phyloP scores from a whole-genome alignment of 2,113 vertebrate genomes.

The Odontophorus gujanensis region DNA sequence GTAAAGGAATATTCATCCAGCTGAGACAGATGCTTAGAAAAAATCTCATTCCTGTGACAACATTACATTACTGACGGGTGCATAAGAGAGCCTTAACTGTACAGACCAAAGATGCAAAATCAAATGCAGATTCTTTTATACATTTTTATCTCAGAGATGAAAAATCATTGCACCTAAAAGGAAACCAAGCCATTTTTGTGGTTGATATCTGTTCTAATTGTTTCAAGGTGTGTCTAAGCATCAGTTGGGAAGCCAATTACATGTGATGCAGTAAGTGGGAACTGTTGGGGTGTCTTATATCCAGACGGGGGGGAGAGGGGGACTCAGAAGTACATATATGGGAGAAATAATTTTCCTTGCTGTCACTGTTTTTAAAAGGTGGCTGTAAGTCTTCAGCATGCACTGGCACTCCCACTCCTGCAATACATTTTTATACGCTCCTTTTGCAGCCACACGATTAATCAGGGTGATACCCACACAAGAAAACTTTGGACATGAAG shows the following conservation, averaged over 20 bases:
- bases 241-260: background rate
- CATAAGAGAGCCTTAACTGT: background rate
- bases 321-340: background rate
- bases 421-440: background rate
- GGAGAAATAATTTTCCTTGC: background rate
- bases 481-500: background rate
- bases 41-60: slow-evolving; percentile 21
- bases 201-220: background rate
- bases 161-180: background rate
- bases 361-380: background rate
- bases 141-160: background rate
- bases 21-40: slow-evolving; percentile 32
- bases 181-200: background rate
- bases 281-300: background rate
- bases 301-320: background rate
- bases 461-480: background rate
- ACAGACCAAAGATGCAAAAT: slow-evolving; percentile 6
- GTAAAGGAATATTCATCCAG: slow-evolving; percentile 39
- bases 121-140: background rate
- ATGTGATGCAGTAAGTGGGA: background rate
- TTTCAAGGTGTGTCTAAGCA: background rate
- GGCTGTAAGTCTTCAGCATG: background rate
- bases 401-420: background rate
- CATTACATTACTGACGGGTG: background rate
- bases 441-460: background rate